phyloP scores from a whole-genome alignment of 2,797 vertebrate genomes.

The Liasis olivaceus region DNA sequence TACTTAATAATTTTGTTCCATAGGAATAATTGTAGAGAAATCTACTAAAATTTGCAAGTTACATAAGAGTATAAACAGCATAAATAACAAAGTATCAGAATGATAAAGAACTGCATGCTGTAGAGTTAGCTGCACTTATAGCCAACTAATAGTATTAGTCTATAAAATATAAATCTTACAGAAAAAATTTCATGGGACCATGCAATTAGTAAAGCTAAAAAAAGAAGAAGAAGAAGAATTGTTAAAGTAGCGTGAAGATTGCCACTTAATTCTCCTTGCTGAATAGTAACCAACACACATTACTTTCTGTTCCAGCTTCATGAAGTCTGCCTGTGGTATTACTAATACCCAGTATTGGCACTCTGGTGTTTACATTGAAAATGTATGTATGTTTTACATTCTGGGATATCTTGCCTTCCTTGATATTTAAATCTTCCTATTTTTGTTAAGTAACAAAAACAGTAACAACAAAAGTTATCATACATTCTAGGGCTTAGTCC shows the following conservation, averaged over 20 bases:
- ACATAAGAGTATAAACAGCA: constrained; percentile 46
- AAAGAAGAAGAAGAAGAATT: constrained; percentile 24
- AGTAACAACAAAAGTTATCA: background rate
- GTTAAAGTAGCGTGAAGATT: constrained; percentile 40
- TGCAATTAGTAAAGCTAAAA: constrained; percentile 75
- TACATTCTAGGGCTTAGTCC: background rate
- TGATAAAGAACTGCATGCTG: constrained; percentile 67
- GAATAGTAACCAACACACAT: constrained; percentile 1
- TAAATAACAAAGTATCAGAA: constrained; percentile 55
- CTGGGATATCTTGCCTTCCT: background rate
- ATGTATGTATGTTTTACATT: background rate
- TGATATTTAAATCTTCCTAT: background rate
- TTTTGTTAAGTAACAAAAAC: background rate
- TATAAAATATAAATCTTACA: constrained; percentile 58
- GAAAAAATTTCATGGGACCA: constrained; percentile 66
- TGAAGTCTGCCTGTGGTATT: background rate
- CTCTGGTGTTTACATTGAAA: background rate
- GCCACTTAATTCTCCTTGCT: constrained; percentile 42
- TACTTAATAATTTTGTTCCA: constrained; percentile 16
- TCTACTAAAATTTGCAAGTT: constrained; percentile 39
- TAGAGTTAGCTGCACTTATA: constrained; percentile 61
- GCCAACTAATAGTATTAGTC: constrained; percentile 70
- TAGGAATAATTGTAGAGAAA: constrained; percentile 2
- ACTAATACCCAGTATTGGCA: background rate
- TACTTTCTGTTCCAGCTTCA: background rate